Evolutionary conservation across 2,888 invertebrate species (phyloP), one percentile per base, ranked within the genome.

Genomic region (Oeneis ivallda): DNA sequence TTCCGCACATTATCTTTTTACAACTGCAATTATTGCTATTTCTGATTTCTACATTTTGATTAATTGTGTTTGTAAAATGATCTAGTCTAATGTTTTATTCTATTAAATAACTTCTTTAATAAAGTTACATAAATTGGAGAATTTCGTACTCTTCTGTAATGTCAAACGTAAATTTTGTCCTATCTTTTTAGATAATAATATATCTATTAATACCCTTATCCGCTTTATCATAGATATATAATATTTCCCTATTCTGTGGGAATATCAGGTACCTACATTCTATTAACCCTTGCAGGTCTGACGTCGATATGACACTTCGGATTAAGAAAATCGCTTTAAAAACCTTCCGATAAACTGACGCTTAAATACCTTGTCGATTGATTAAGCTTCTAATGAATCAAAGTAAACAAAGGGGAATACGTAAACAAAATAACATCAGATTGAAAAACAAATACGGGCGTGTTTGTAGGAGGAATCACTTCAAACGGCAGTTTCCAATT

Each of bases 1-100:
- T 81, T 69, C 81, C 75, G 79, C 81, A 80, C 81, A 83, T 80
- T 81, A 81, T 83, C 80, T 77, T 82, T 80, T 78, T 79, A 72
- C 77, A 74, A 77, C 79, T 80, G 79, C 75, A 59, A 75, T 75
- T 77, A 74, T 68, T 65, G 72, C 72, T 76, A 76, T 75, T 75
- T 74, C 66, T 63, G 56, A 52, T 61, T 45, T 57, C 39, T 58
- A 58, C 58, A 43, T 26, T 66, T 17, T 50, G 53, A 60, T 60
- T 54, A 63, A 49, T 62, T 57, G n/a, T 19, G 34, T 49, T 49
- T 59, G 50, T 43, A 19, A 47, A n/a, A 37, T 47, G 17, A 17
- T 17, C 26, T 13, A 13, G 8, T 47, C 9, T 47, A 17, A n/a
- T 17, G 47, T 9, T 47, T 17, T 17, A 2, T 47, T 47, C 17